phyloP scores from a whole-genome alignment of 2,888 invertebrate species.

The Notodonta dromedarius region DNA sequence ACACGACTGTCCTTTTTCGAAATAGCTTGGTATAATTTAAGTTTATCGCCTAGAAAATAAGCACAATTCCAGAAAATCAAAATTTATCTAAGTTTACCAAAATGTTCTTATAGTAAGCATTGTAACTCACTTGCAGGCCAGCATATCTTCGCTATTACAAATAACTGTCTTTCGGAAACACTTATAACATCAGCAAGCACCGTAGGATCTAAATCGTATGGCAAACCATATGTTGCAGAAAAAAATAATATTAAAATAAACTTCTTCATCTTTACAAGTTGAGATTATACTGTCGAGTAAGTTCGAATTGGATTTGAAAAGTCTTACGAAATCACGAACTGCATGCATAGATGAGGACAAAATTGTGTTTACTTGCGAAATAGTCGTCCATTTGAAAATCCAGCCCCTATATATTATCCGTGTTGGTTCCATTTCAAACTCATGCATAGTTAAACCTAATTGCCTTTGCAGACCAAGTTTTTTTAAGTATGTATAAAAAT shows the following conservation, averaged over 20 bases:
- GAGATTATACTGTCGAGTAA: too few relatives aligned
- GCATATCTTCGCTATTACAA: constrained; percentile 59
- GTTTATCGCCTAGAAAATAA: constrained; percentile 14
- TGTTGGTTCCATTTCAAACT: neutral
- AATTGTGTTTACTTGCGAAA: constrained; percentile 34
- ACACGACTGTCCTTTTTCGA: neutral
- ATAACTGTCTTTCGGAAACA: constrained; percentile 53
- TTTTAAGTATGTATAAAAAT: too few relatives aligned
- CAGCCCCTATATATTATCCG: neutral
- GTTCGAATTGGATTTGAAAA: too few relatives aligned
- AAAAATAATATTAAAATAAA: constrained; percentile 26
- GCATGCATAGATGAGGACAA: neutral
- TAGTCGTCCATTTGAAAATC: neutral
- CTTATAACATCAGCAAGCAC: constrained; percentile 59
- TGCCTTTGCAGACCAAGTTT: neutral
- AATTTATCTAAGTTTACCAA: too few relatives aligned
- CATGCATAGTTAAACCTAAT: neutral
- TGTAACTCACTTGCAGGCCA: constrained; percentile 57
- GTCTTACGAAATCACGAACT: neutral
- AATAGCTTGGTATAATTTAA: constrained; percentile 19
- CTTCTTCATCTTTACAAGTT: constrained; percentile 17
- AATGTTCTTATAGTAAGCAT: neutral
- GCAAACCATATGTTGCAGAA: constrained; percentile 30
- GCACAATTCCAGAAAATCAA: too few relatives aligned
- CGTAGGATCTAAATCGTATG: constrained; percentile 36